These are phyloP conservation scores for Antennarius striatus DNA, from an alignment of 2,113 vertebrate species.

Conservation along the genomic window DNA sequence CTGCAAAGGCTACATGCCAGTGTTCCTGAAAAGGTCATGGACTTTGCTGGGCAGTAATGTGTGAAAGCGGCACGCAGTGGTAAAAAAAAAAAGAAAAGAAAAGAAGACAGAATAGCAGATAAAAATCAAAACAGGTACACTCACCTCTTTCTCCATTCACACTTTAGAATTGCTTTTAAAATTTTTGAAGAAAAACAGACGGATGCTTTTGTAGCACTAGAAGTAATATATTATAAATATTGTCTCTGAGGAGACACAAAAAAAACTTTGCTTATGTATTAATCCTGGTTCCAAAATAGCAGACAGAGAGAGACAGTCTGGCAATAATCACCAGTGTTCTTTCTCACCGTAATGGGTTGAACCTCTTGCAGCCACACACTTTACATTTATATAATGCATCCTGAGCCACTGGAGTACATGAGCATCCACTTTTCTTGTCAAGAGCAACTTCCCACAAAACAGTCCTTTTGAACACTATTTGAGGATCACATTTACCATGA, in stretches of 20 bases:
- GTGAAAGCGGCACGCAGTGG: slow-evolving; percentile 73
- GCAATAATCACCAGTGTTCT: no score
- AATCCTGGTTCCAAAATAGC: no score
- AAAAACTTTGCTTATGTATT: no score
- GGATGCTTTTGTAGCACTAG: background rate
- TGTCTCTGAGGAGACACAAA: background rate
- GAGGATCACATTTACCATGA: no score
- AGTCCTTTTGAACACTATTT: background rate
- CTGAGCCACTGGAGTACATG: background rate
- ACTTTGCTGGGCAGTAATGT: slow-evolving; percentile 77
- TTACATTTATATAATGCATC: no score
- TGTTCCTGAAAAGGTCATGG: slow-evolving; percentile 79
- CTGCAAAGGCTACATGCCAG: slow-evolving; percentile 74
- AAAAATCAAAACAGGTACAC: slow-evolving; percentile 31
- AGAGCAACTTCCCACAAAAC: background rate
- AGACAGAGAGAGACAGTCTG: no score
- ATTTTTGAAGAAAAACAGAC: slow-evolving; percentile 21
- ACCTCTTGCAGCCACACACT: no score
- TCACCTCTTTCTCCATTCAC: slow-evolving; percentile 19
- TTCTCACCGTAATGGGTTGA: no score
- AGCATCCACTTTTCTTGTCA: background rate
- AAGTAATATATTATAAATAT: background rate
- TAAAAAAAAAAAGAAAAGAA: slow-evolving; percentile 55
- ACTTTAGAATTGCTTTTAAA: background rate
- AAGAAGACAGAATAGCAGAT: slow-evolving; percentile 11